A percentile compares a stretch with the other conserved stretches of the same genome.
Evolutionary conservation across 2,888 invertebrate species (phyloP).

Genomic region (Fragum sueziense): DNA sequence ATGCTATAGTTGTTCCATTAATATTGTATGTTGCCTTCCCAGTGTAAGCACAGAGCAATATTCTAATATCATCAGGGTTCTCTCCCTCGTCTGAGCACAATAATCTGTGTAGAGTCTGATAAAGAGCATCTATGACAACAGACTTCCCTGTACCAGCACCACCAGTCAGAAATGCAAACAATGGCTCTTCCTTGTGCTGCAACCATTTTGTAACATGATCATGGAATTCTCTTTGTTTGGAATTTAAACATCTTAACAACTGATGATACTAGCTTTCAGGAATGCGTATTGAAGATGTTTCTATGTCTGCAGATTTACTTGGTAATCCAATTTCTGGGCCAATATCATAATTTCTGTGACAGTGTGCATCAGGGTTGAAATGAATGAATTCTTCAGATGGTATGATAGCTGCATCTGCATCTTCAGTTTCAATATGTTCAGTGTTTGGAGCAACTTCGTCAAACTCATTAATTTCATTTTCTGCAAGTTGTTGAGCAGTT

Average conservation of each 20-base stretch:
- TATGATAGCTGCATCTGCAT: no score
- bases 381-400: conserved; percentile 39
- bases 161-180: conserved; percentile 51
- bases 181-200: conserved; percentile 42
- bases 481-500: no score
- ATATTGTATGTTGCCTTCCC: conserved; percentile 57
- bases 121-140: conserved; percentile 48
- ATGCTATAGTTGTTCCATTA: conserved; percentile 49
- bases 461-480: no score
- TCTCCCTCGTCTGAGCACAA: conserved; percentile 41
- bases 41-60: conserved; percentile 55
- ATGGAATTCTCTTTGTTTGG: conserved; percentile 44
- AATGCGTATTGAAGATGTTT: conserved; percentile 20
- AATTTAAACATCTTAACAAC: no score
- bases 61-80: conserved; percentile 54
- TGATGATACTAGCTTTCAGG: conserved; percentile 28
- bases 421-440: no score
- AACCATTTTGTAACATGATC: conserved; percentile 27
- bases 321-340: conserved; percentile 41
- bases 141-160: conserved; percentile 56
- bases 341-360: conserved; percentile 48
- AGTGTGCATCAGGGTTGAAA: conserved; percentile 39
- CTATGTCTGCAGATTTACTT: conserved; percentile 10
- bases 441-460: no score
- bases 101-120: conserved; percentile 45